These are phyloP conservation scores for Amphipoea oculea DNA, from an alignment of 2,888 invertebrate genomes.

Conservation along the genomic window DNA sequence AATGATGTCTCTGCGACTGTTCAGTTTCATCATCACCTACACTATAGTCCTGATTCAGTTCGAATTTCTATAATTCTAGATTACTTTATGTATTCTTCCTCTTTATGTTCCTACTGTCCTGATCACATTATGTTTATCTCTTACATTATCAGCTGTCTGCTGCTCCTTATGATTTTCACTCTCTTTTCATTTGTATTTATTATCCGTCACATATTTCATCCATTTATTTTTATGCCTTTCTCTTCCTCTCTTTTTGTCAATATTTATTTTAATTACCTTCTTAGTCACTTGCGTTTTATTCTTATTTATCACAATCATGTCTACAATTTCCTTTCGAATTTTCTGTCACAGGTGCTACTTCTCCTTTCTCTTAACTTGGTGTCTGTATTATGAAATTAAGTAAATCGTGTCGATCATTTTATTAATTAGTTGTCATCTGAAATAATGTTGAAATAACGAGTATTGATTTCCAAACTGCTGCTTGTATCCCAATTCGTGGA, in stretches of 20 bases:
- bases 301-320: not conserved
- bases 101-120: not conserved
- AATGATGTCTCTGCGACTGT: slow-evolving; percentile 7
- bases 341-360: not conserved
- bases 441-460: not conserved
- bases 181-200: too few species aligned
- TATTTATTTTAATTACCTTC: not conserved
- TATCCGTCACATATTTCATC: too few species aligned
- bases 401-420: not conserved
- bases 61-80: slow-evolving; percentile 11
- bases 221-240: not conserved
- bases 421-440: not conserved
- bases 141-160: not conserved
- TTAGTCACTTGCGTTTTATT: too few species aligned
- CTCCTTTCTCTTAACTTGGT: not conserved
- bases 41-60: slow-evolving; percentile 31
- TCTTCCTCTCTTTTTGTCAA: not conserved
- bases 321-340: not conserved
- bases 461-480: not conserved
- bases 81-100: not conserved
- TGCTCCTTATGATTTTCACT: not conserved
- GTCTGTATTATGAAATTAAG: not conserved
- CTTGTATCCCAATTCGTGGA: not conserved
- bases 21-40: slow-evolving; percentile 20
- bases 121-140: not conserved